Base-by-base conservation (phyloP, 2,888 invertebrate genomes). In the Nomada hirtipes region DNA sequence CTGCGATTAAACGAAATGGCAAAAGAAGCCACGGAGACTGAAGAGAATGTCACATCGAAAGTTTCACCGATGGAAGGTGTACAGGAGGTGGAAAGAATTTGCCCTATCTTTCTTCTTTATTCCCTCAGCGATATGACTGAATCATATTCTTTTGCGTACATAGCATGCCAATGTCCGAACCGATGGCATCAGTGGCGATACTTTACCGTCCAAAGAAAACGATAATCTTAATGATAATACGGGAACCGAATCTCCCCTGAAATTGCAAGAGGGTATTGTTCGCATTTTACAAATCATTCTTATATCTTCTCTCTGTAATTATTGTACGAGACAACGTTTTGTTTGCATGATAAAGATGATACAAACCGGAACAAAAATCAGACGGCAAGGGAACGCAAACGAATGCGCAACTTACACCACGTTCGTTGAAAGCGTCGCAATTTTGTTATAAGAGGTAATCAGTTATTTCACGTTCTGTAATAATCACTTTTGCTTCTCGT, bases 311-410 rank as follows among this genome's bases (percentile, higher is more conserved):
- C 36, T 15, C 36, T 23, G 23, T 11, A 47, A 47, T 20, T 36
- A 36, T 36, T 9, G 10, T n/a, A 50, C 10, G 13, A 47, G 3
- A 60, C 18, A 15, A 59, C 26, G n/a, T 70, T 44, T 10, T 10
- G 55, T 59, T 18, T 18, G 47, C 47, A 47, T 15, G 20, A 15
- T 42, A 9, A 23, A 71, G 36, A 1, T 23, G 9, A 13, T 20
- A 42, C 13, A 44, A 52, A 42, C 10, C 2, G 0, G 2, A 13
- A 4, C 0, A 4, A 1, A 11, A 47, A 11, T 4, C 1, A 63
- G 11, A 23, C 18, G 1, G 70, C 76, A 63, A 71, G 76, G 47
- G 60, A 63, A 63, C 55, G 63, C 15, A 76, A 71, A 63, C 44
- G 63, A 13, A 44, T 53, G 26, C 26, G 18, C 20, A 18, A 63